Percentiles rank a stretch among this genome's conserved stretches.
Conservation (phyloP, 2,113 vertebrate genomes). For the Eretmochelys imbricata region DNA sequence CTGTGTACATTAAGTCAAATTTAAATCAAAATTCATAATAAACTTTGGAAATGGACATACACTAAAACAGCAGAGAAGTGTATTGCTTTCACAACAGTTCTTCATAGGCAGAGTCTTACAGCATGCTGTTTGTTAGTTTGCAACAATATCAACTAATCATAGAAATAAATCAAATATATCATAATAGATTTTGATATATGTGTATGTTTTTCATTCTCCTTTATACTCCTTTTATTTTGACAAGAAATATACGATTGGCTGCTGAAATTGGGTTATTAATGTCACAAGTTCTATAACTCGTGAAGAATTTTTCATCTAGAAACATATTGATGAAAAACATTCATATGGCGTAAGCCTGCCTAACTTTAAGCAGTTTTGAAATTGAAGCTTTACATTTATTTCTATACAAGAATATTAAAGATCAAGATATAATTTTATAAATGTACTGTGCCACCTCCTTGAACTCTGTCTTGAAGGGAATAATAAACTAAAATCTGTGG, state of each 20-base stretch:
- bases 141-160: constrained; percentile 34
- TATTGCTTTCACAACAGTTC: constrained; percentile 36
- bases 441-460: constrained; percentile 1
- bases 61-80: neutral
- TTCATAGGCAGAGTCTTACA: constrained; percentile 25
- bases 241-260: constrained; percentile 10
- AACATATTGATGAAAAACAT: neutral
- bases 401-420: neutral
- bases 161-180: constrained; percentile 49
- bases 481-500: neutral
- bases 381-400: neutral
- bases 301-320: neutral
- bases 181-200: constrained; percentile 27
- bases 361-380: neutral
- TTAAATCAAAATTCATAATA: neutral
- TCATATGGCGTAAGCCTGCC: constrained; percentile 9
- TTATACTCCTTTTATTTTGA: constrained; percentile 43
- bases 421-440: neutral
- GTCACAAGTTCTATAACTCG: constrained; percentile 30
- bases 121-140: constrained; percentile 37
- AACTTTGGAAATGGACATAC: neutral
- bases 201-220: neutral
- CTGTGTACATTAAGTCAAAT: constrained; percentile 3
- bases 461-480: neutral
- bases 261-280: constrained; percentile 37